Evolutionary conservation across 2,888 invertebrate genomes (phyloP).

Genomic region (Thera britannica): DNA sequence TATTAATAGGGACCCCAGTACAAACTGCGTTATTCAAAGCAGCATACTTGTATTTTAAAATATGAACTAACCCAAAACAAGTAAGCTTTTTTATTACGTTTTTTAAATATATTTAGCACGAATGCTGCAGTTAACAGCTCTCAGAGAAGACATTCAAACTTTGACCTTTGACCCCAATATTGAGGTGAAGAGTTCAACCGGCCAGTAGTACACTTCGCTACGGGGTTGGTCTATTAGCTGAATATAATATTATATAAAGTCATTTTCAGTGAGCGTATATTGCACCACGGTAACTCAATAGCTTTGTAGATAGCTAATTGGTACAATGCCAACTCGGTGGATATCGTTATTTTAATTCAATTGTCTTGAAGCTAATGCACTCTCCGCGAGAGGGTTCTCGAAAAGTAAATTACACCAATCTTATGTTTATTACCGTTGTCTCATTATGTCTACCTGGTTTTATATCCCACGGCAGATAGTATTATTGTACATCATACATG

Average conservation of each 20-base stretch:
- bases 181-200: constrained; percentile 31
- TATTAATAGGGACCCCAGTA: constrained; percentile 44
- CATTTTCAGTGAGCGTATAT: constrained; percentile 74
- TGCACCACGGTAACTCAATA: constrained; percentile 64
- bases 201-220: constrained; percentile 34
- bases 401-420: constrained; percentile 53
- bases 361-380: constrained; percentile 69
- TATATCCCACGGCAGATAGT: constrained; percentile 7
- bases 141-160: constrained; percentile 18
- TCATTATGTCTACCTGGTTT: constrained; percentile 32
- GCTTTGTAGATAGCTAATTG: constrained; percentile 68
- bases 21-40: not conserved
- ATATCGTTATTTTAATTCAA: constrained; percentile 74
- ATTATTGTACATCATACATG: too few relatives aligned
- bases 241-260: constrained; percentile 68
- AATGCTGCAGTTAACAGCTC: constrained; percentile 22
- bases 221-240: constrained; percentile 34
- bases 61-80: not conserved
- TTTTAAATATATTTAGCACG: constrained; percentile 5
- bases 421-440: constrained; percentile 43
- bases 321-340: constrained; percentile 72
- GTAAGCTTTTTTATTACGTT: not conserved
- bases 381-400: constrained; percentile 50
- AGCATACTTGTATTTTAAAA: not conserved
- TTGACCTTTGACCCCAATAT: constrained; percentile 30